Base-by-base conservation (phyloP, 37 sponge, comb jelly and placozoan genomes). In the Diacarnus erythraeanus region DNA sequence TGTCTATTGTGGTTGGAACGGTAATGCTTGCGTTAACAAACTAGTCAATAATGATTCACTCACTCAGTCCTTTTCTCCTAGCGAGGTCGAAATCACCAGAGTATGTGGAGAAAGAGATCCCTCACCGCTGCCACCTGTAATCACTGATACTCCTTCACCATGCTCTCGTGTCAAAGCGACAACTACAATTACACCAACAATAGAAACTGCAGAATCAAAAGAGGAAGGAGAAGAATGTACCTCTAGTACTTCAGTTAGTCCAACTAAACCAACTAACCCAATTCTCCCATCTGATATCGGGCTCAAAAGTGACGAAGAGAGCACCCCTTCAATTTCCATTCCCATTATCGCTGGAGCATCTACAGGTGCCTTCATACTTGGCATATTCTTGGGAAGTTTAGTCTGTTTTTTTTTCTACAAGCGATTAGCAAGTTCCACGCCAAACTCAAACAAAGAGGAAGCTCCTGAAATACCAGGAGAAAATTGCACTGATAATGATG, bases 1-100 rank as follows among this genome's bases (percentile, higher is more conserved):
- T 43, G 67, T 76, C 34, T 89, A 89, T 84, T 89, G 90, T 58
- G 80, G 25, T 2, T 89, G 90, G 90, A 35, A 42, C 54, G 44
- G 17, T 31, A 42, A 20, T 21, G 27, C 44, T 2, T 80, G 81
- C 36, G 34, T 73, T 10, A 86, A 74, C 69, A 86, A 73, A 33
- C 36, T 87, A 5, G 34, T 58, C 22, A 30, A 42, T 3, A 47
- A 18, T 37, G 17, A 38, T 38, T 9, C 58, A 4, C 42, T 64
- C 31, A 80, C 23, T 54, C 67, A 72, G 27, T 54, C 75, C 1
- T 43, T 43, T 33, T 38, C 56, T 33, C 54, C 68, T 26, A 47
- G 12, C 26, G 42, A 72, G 22, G 36, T 22, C 0, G 35, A 23
- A 9, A 76, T 77, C 27, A 38, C 51, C 0, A 1, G 27, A 33